These are phyloP conservation scores for Scaeva pyrastri DNA, from an alignment of 2,888 invertebrate species.

Conservation along the genomic window DNA sequence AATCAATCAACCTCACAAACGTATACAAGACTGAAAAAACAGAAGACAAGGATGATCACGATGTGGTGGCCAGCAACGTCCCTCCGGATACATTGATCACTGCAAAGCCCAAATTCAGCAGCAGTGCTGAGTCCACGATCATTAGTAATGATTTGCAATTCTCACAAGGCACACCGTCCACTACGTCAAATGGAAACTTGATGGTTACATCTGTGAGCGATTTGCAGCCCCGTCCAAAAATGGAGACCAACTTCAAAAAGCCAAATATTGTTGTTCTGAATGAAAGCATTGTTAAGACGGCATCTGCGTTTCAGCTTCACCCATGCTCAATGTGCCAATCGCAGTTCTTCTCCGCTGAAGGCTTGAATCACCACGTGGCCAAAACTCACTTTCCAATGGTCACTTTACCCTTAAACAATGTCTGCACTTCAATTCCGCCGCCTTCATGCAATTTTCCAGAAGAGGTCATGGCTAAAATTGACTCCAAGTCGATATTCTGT, in stretches of 20 bases:
- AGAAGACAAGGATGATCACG: slow-evolving; percentile 78
- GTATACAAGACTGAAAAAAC: slow-evolving; percentile 82
- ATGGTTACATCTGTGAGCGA: slow-evolving; percentile 74
- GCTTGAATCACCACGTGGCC: slow-evolving; percentile 79
- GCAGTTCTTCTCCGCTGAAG: slow-evolving; percentile 81
- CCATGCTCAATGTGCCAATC: slow-evolving; percentile 80
- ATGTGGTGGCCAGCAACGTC: slow-evolving; percentile 41
- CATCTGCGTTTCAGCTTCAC: slow-evolving; percentile 80
- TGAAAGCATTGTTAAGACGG: slow-evolving; percentile 82
- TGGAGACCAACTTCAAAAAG: slow-evolving; percentile 74
- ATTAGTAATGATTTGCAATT: slow-evolving; percentile 37
- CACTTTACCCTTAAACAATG: slow-evolving; percentile 77
- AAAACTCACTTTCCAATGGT: slow-evolving; percentile 79
- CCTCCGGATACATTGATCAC: slow-evolving; percentile 55
- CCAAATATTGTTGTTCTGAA: slow-evolving; percentile 83
- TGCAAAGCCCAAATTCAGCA: slow-evolving; percentile 49
- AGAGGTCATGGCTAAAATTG: slow-evolving; percentile 12
- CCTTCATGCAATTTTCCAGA: slow-evolving; percentile 70
- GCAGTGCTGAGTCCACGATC: slow-evolving; percentile 31
- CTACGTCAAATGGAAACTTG: slow-evolving; percentile 75
- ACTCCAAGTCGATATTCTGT: slow-evolving; percentile 58
- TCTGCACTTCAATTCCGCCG: slow-evolving; percentile 47
- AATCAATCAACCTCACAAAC: slow-evolving; percentile 80
- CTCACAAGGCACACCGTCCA: slow-evolving; percentile 23
- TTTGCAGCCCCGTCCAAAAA: slow-evolving; percentile 49